These are phyloP conservation scores for Orchesellides sinensis DNA, from an alignment of 2,888 invertebrate species.

Conservation along the genomic window DNA sequence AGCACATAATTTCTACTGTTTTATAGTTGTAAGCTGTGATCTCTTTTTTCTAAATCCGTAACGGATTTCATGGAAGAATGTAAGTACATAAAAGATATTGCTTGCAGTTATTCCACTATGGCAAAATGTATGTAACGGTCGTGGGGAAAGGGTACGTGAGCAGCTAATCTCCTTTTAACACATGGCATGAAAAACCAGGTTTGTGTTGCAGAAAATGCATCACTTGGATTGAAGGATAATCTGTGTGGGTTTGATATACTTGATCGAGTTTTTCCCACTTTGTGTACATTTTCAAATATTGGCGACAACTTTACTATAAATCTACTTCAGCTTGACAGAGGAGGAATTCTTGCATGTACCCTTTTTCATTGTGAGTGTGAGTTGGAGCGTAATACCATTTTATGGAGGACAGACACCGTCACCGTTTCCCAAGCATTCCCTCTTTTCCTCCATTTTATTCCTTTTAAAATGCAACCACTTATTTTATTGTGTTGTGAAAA, in stretches of 20 bases:
- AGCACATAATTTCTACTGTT: no score
- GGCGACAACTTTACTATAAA: slow-evolving; percentile 61
- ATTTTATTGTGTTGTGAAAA: slow-evolving; percentile 47
- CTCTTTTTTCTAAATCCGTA: no score
- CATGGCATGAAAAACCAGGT: slow-evolving; percentile 33
- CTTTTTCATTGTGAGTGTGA: slow-evolving; percentile 47
- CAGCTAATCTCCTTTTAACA: slow-evolving; percentile 63
- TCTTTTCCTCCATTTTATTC: neutral
- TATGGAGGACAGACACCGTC: slow-evolving; percentile 51
- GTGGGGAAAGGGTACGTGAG: no score
- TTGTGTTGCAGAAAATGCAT: slow-evolving; percentile 49
- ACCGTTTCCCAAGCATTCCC: slow-evolving; percentile 12
- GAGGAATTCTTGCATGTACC: slow-evolving; percentile 1
- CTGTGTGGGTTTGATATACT: slow-evolving; percentile 61
- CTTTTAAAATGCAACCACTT: slow-evolving; percentile 41
- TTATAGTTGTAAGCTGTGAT: no score
- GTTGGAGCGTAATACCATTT: slow-evolving; percentile 55
- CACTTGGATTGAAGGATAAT: slow-evolving; percentile 59
- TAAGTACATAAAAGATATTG: no score
- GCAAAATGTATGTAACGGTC: no score
- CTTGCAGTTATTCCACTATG: no score
- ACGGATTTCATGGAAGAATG: no score
- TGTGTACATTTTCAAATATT: slow-evolving; percentile 32
- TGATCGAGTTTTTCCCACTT: slow-evolving; percentile 62
- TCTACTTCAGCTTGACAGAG: slow-evolving; percentile 41